These are phyloP conservation scores for Otus sunia DNA, from an alignment of 2,113 vertebrate genomes.

Conservation along the genomic window DNA sequence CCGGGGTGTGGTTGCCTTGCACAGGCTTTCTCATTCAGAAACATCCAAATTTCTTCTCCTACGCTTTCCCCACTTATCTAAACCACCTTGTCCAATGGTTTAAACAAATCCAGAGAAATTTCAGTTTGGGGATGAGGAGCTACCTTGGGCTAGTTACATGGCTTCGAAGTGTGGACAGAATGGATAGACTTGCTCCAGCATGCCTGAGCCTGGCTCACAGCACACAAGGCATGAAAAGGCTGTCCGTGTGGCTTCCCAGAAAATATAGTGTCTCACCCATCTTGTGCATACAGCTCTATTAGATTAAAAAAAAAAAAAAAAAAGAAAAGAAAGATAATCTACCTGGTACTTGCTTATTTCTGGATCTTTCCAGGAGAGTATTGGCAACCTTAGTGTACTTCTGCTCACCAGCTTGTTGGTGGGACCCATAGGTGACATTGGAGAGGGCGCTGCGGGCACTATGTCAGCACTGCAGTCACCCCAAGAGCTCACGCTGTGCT, in stretches of 20 bases:
- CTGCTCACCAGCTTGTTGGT: neutral
- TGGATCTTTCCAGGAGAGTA: neutral
- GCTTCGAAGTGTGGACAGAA: neutral
- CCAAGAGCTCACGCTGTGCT: accelerated
- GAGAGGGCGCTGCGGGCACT: neutral
- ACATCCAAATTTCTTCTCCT: neutral
- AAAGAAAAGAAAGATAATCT: neutral
- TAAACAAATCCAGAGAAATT: neutral
- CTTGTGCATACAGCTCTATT: neutral
- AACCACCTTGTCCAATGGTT: neutral
- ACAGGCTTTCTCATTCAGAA: neutral
- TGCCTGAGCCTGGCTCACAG: accelerated
- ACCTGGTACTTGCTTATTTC: neutral
- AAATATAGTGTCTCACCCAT: neutral
- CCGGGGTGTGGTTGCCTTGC: neutral
- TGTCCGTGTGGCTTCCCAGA: neutral
- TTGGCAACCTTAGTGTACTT: neutral
- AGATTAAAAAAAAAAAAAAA: neutral
- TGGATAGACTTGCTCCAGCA: neutral
- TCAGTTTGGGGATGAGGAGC: neutral
- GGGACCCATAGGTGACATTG: accelerated
- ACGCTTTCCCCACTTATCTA: neutral
- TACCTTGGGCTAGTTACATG: neutral
- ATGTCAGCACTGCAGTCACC: neutral
- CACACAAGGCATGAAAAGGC: neutral